These are phyloP conservation scores for Amyelois transitella DNA, from an alignment of 1,140 invertebrate species.

Conservation along the genomic window DNA sequence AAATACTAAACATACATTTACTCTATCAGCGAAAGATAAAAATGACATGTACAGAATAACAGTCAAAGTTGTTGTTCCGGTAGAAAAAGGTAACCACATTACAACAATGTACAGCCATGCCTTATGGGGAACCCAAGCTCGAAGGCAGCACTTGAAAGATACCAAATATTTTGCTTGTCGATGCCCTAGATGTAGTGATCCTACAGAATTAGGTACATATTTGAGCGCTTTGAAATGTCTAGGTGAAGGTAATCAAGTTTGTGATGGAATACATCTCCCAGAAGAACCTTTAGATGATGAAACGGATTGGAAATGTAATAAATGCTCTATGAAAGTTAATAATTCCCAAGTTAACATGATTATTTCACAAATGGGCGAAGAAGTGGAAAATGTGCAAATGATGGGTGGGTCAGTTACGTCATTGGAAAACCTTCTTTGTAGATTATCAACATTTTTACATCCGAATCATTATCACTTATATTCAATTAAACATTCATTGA, in stretches of 20 bases:
- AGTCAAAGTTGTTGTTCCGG: conserved; percentile 78
- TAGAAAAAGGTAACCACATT: conserved; percentile 82
- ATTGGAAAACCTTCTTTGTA: conserved; percentile 78
- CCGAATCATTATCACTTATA: conserved; percentile 88
- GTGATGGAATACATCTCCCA: conserved; percentile 80
- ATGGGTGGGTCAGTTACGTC: conserved; percentile 75
- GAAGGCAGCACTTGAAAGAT: conserved; percentile 84
- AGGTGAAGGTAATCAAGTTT: conserved; percentile 73
- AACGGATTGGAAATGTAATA: conserved; percentile 84
- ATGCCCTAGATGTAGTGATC: conserved; percentile 84
- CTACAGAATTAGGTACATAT: conserved; percentile 85
- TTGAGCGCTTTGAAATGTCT: conserved; percentile 84
- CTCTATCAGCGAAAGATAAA: conserved; percentile 65
- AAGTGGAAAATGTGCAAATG: conserved; percentile 80
- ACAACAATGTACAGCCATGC: conserved; percentile 90
- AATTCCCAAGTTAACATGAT: conserved; percentile 74
- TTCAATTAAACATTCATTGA: conserved; percentile 84
- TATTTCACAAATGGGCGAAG: conserved; percentile 81
- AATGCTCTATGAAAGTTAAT: conserved; percentile 77
- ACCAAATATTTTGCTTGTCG: conserved; percentile 88
- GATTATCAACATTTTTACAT: conserved; percentile 81
- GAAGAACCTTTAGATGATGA: conserved; percentile 79
- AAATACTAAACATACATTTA: conserved; percentile 83
- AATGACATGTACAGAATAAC: conserved; percentile 76
- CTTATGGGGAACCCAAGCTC: conserved; percentile 86